phyloP scores from a whole-genome alignment of 2,888 invertebrate species.

The Phytoseiulus persimilis region DNA sequence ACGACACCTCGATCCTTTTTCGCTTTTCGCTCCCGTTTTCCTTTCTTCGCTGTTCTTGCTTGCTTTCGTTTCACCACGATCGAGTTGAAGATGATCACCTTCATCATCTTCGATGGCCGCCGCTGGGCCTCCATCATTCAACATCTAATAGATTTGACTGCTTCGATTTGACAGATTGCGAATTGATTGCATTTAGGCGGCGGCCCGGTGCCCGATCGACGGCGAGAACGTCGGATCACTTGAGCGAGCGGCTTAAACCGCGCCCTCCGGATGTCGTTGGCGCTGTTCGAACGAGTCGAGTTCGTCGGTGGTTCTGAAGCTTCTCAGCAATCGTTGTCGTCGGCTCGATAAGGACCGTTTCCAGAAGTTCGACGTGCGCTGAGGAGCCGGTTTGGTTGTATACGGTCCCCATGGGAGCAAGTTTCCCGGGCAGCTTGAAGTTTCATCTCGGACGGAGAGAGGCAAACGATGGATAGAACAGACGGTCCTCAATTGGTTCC shows the following conservation, averaged over 20 bases:
- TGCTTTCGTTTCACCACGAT: neutral
- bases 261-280: neutral
- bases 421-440: too few species aligned
- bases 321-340: too few species aligned
- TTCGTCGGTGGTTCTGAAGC: too few species aligned
- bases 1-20: neutral
- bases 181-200: neutral
- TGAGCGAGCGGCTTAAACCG: neutral
- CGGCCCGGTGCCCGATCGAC: neutral
- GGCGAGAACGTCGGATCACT: neutral
- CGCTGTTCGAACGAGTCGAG: too few species aligned
- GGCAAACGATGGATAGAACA: too few species aligned
- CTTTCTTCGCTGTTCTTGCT: neutral
- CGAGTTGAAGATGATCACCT: neutral
- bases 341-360: too few species aligned
- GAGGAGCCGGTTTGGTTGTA: too few species aligned
- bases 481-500: too few species aligned
- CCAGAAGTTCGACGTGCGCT: too few species aligned
- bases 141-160: neutral
- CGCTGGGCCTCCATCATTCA: neutral
- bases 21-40: neutral
- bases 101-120: neutral
- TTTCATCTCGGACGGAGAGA: too few species aligned
- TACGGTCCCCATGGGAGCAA: too few species aligned
- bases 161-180: neutral